Evolutionary conservation across 2,113 vertebrate species (phyloP), one percentile per base, ranked within the genome.

Genomic region (Tursiops truncatus): DNA sequence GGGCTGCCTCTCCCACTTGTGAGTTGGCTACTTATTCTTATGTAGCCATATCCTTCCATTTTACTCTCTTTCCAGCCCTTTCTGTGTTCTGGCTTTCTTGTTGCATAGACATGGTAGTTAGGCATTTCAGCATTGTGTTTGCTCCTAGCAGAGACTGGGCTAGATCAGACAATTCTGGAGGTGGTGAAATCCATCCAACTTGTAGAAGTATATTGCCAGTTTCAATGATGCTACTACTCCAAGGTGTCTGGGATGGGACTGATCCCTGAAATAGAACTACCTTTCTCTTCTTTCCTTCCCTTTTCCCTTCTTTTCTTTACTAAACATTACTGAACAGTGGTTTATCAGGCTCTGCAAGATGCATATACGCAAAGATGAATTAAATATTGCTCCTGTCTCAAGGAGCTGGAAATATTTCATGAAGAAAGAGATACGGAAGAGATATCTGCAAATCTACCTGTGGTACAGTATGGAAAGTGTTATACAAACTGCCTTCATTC

Each of bases 61-160:
- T 18, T 20, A 26, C 76, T 14, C 28, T 26, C 17, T 31, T 41
- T 21, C 79, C 47, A 47, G 47, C 17, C 10, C 83, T 79, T 60
- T 60, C 15, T 79, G 38, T 3, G 8, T 36, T 23, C 79, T 25
- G 47, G 70, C 21, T 31, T 95, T 50, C 6, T 14, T 31, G 28
- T 17, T 4, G 0, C 31, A 9, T 5, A 12, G 1, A n/a, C 4
- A 25, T 18, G 9, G 33, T 8, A 47, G 17, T 12, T 8, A 47
- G 17, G 38, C 47, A 23, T 84, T 20, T 26, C 50, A 47, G 17
- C 10, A 0, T 10, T 17, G 18, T 9, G 41, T 33, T 33, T 85
- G 41, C 81, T 95, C 38, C 26, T n/a, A 47, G n/a, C 11, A 25
- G 70, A 36, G 47, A 25, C 31, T 8, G 11, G 70, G 18, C 47